A percentile compares a stretch with the other conserved stretches of the same genome.
Evolutionary conservation across 2,888 invertebrate genomes (phyloP).

Genomic region (Anticlea derivata): DNA sequence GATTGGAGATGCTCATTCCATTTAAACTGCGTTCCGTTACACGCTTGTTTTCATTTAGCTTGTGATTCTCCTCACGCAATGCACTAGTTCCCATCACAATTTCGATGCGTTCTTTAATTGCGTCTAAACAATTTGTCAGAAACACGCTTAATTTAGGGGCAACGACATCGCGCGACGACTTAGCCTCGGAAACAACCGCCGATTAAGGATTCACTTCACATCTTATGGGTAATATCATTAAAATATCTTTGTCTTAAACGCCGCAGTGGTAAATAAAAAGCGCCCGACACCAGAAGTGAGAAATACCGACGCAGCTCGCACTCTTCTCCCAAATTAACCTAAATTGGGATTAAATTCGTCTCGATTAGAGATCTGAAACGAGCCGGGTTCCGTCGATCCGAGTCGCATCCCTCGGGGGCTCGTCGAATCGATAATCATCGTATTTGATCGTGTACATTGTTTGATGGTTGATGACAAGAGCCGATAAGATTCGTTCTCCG

Average conservation of each 20-base stretch:
- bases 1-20: slow-evolving; percentile 70
- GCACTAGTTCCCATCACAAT: slow-evolving; percentile 76
- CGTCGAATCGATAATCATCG: slow-evolving; percentile 66
- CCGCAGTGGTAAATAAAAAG: slow-evolving; percentile 75
- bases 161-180: slow-evolving; percentile 72
- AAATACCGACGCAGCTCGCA: slow-evolving; percentile 67
- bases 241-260: slow-evolving; percentile 81
- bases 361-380: slow-evolving; percentile 46
- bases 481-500: slow-evolving; percentile 69
- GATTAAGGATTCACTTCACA: slow-evolving; percentile 81
- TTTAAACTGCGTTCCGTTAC: slow-evolving; percentile 61
- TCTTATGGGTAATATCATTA: slow-evolving; percentile 81
- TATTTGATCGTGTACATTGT: slow-evolving; percentile 78
- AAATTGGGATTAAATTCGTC: slow-evolving; percentile 60
- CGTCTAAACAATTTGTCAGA: slow-evolving; percentile 75
- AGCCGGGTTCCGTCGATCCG: slow-evolving; percentile 42
- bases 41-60: slow-evolving; percentile 76
- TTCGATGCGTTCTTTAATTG: slow-evolving; percentile 73
- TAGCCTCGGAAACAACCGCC: slow-evolving; percentile 60
- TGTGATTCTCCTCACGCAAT: slow-evolving; percentile 77
- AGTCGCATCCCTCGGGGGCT: slow-evolving; percentile 51
- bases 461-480: slow-evolving; percentile 76
- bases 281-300: slow-evolving; percentile 75
- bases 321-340: slow-evolving; percentile 61
- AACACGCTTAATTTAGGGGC: slow-evolving; percentile 78